Base-by-base conservation (phyloP, 2,888 invertebrate genomes). In the Caenorhabditis auriculariae region DNA sequence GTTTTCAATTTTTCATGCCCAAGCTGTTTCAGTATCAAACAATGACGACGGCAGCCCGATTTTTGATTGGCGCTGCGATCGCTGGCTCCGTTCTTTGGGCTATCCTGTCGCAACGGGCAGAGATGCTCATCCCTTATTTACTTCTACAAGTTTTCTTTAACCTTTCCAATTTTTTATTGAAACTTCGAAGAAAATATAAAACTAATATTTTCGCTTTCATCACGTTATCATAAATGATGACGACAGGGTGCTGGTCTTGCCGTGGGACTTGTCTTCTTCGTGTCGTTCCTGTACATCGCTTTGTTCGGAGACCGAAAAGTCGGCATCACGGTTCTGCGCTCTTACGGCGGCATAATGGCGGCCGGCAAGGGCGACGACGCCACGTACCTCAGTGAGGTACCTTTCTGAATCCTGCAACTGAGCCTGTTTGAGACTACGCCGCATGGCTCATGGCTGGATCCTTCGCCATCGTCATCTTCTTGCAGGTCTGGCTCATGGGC, bases 401-500 rank as follows among this genome's bases (percentile, higher is more conserved):
- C 15, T 32, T 3, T 37, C 27, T n/a, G n/a, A n/a, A n/a, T n/a
- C n/a, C n/a, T n/a, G n/a, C n/a, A n/a, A 27, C 17, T 28, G 9
- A n/a, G n/a, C 28, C n/a, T 4, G 24, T 54, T 60, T 19, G 54
- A 73, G 73, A 60, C 47, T 71, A 67, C 41, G 55, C 66, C 26
- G 67, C 72, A 1, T 73, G 72, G 69, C 59, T 74, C 7, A 60
- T 71, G 54, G 65, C 69, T 29, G 69, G 68, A 15, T 63, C 72
- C 21, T 69, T 66, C 29, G 60, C 69, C 27, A 66, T 62, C n/a
- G 65, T 74, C 15, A 56, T 74, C 26, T 58, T 63, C 21, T 54
- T 77, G 4, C 77, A 77, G 54, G 57, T 76, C 15, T 77, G 77
- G 77, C 61, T 77, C 28, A 74, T 75, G 43, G 66, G 61, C 41